phyloP scores from a whole-genome alignment of 1,140 invertebrate genomes.

The Elymnias hypermnestra region DNA sequence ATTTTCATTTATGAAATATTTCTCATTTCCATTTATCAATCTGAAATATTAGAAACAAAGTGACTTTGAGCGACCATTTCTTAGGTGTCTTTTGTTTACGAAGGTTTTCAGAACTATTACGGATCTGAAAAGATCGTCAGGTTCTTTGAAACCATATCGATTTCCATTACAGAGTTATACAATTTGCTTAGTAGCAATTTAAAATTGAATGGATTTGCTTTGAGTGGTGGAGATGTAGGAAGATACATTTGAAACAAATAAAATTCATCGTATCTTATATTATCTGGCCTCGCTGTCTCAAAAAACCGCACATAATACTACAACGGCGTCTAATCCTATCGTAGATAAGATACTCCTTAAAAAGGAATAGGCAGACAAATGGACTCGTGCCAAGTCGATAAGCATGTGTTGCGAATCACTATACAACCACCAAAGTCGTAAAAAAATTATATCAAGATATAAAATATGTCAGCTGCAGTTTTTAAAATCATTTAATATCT shows the following conservation, averaged over 20 bases:
- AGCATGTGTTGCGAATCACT: neutral
- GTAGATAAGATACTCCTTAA: neutral
- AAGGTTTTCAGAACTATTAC: neutral
- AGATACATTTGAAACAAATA: no score
- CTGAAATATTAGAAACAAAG: no score
- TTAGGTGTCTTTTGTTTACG: no score
- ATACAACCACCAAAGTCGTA: neutral
- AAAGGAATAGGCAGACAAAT: neutral
- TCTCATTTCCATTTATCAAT: neutral
- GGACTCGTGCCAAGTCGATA: constrained; percentile 2
- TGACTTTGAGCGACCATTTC: no score
- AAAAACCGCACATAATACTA: neutral
- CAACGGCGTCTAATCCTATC: neutral
- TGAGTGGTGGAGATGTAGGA: no score
- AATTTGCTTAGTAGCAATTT: no score
- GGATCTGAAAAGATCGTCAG: neutral
- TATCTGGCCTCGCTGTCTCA: neutral
- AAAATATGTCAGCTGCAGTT: no score
- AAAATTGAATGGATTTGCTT: no score
- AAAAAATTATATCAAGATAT: neutral
- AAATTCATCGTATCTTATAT: no score
- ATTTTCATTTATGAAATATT: neutral
- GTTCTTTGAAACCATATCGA: no score
- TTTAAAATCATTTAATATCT: no score
- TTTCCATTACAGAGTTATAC: no score